These are phyloP conservation scores for Plebejus anna DNA, from an alignment of 2,888 invertebrate genomes.

Conservation along the genomic window DNA sequence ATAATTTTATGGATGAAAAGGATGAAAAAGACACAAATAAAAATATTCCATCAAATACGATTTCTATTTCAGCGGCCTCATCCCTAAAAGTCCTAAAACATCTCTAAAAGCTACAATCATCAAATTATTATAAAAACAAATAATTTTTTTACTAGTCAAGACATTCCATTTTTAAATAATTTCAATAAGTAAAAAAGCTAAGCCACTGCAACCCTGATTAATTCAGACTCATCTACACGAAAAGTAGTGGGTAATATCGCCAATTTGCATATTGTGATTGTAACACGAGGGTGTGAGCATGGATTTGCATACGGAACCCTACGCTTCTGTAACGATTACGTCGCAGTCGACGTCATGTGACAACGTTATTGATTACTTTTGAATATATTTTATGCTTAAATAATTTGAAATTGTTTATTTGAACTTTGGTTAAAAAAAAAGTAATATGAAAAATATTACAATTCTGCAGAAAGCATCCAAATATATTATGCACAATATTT, in stretches of 20 bases:
- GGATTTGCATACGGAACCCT: slow-evolving; percentile 60
- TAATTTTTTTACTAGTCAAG: too few relatives aligned
- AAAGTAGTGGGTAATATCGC: slow-evolving; percentile 74
- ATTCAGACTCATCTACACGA: slow-evolving; percentile 51
- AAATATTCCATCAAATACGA: too few relatives aligned
- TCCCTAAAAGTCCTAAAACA: too few relatives aligned
- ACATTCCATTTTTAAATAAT: background rate
- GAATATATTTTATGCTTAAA: background rate
- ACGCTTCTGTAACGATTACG: slow-evolving; percentile 33
- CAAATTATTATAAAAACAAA: too few relatives aligned
- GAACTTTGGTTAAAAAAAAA: too few relatives aligned
- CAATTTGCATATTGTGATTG: slow-evolving; percentile 79
- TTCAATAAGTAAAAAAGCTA: background rate
- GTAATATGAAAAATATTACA: too few relatives aligned
- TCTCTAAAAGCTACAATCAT: too few relatives aligned
- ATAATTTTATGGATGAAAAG: too few relatives aligned
- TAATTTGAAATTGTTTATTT: background rate
- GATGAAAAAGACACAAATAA: too few relatives aligned
- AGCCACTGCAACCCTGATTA: background rate
- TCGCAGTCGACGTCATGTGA: background rate
- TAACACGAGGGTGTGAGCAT: slow-evolving; percentile 63
- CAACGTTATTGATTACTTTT: background rate
- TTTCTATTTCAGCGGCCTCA: too few relatives aligned
- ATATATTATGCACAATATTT: too few relatives aligned
- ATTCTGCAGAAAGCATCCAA: too few relatives aligned